These are phyloP conservation scores for Ericerus pela DNA, from an alignment of 1,140 invertebrate species.

Conservation along the genomic window DNA sequence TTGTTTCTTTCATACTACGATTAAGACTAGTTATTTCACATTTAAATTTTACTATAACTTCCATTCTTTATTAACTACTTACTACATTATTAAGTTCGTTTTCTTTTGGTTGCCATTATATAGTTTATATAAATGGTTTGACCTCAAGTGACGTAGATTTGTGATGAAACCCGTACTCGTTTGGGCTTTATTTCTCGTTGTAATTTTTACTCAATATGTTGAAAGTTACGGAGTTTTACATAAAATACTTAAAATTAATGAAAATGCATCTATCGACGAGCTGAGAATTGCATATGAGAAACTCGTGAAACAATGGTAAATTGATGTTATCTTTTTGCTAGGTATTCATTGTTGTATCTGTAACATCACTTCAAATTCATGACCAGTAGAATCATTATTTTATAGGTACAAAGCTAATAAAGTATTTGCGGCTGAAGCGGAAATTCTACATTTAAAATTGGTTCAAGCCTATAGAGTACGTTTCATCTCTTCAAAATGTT, in stretches of 20 bases:
- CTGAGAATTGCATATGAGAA: not conserved
- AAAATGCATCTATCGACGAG: not conserved
- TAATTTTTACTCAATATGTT: not conserved
- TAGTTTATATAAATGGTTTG: too few species aligned
- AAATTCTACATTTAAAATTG: not conserved
- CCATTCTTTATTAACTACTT: too few species aligned
- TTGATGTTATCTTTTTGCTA: not conserved
- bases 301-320: not conserved
- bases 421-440: not conserved
- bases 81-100: too few species aligned
- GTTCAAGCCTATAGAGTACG: conserved; percentile 2
- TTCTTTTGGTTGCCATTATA: too few species aligned
- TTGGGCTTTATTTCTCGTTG: not conserved
- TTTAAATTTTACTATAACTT: too few species aligned
- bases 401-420: not conserved
- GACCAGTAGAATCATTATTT: too few species aligned
- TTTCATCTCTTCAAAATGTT: not conserved
- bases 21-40: too few species aligned
- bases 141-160: too few species aligned
- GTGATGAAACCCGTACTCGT: conserved; percentile 3
- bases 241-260: not conserved
- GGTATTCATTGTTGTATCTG: too few species aligned
- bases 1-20: too few species aligned
- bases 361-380: too few species aligned
- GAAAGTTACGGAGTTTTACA: conserved; percentile 5